phyloP scores from a whole-genome alignment of 2,888 invertebrate genomes.

The Poecilus cupreus region DNA sequence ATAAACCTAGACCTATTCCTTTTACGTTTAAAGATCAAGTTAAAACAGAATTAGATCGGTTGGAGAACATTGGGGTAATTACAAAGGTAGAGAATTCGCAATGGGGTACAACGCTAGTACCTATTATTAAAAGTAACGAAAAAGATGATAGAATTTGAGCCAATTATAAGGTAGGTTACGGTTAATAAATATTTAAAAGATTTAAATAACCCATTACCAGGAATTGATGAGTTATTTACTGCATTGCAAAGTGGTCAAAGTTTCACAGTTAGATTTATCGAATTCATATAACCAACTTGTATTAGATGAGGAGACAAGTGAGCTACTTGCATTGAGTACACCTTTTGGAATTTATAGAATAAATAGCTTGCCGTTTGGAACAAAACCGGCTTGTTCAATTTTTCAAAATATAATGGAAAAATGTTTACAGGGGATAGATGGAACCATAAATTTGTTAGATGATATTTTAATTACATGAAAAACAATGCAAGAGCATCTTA shows the following conservation, averaged over 20 bases:
- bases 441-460: constrained; percentile 61
- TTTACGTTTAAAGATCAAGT: constrained; percentile 54
- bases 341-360: constrained; percentile 66
- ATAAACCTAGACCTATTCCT: constrained; percentile 50
- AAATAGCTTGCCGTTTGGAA: constrained; percentile 68
- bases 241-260: constrained; percentile 54
- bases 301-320: constrained; percentile 56
- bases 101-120: not conserved
- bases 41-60: constrained; percentile 48
- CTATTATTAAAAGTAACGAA: not conserved
- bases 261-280: constrained; percentile 60
- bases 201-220: not conserved
- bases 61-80: too few relatives aligned
- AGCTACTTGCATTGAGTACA: constrained; percentile 62
- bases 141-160: not conserved
- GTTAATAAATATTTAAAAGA: not conserved
- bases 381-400: constrained; percentile 68
- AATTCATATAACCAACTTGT: constrained; percentile 60
- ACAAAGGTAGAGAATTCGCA: not conserved
- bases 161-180: not conserved
- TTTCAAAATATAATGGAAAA: constrained; percentile 67
- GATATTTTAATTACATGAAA: constrained; percentile 61
- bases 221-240: not conserved
- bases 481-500: constrained; percentile 53
- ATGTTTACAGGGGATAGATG: constrained; percentile 60